Base-by-base conservation (phyloP, 1,140 invertebrate species). In the Brachionus koreanus region DNA sequence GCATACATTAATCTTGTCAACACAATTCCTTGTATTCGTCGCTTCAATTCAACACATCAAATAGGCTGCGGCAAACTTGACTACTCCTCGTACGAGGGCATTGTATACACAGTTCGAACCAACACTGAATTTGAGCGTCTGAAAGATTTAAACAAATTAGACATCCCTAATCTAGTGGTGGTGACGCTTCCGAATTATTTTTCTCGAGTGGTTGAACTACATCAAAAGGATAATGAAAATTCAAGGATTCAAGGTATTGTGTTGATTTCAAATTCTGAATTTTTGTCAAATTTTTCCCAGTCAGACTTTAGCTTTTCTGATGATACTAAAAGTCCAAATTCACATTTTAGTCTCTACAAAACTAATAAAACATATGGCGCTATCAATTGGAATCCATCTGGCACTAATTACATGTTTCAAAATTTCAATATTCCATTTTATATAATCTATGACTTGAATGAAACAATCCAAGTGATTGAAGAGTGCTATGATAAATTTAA, bases 401-500 rank as follows among this genome's bases (percentile, higher is more conserved):
- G 76, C 23, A 42, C 19, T 37, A 35, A 33, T 37, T 79, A 16
- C 29, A 61, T 61, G 49, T 61, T 79, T 12, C n/a, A 79, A 79
- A 79, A 65, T 49, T 79, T 79, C 16, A 52, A 79, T 33, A 79
- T 79, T 4, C 76, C 76, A 37, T 61, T 79, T 61, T 79, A 79
- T n/a, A 16, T 61, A 23, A 29, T 79, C 12, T 61, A 79, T 25
- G 76, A 79, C 10, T 16, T 23, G 13, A 65, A 61, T 16, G 76
- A 79, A 10, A 42, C 16, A 6, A 7, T 3, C 10, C 19, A 12
- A 9, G 23, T 61, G 1, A 33, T 79, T 9, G 33, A 57, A 13
- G 49, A 79, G 19, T 79, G 76, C 33, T 79, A 79, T 65, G 76
- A 79, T 5, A 79, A 79, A 43, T 79, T 79, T n/a, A 79, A 79